Percentiles rank a stretch among this genome's conserved stretches.
Evolutionary conservation across 2,797 vertebrate genomes (phyloP).

Genomic region (Syngnathus acus): DNA sequence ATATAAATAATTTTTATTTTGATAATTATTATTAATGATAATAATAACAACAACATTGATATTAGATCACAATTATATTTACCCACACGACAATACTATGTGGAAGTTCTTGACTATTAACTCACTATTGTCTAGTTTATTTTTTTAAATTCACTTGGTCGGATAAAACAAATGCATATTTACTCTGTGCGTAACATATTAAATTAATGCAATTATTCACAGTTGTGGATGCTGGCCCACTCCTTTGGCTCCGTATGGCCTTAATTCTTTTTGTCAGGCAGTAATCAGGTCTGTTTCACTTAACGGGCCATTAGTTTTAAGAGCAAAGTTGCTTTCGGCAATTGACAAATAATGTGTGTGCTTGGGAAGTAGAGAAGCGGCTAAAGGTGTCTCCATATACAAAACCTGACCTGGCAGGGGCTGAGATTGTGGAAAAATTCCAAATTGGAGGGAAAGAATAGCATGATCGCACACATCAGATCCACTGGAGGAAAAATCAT

Average conservation of each 20-base stretch:
- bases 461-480: conserved; percentile 61
- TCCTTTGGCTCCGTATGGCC: conserved; percentile 43
- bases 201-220: conserved; percentile 50
- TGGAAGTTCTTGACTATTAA: too few species aligned
- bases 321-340: conserved; percentile 80
- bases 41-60: too few species aligned
- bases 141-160: not conserved
- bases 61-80: too few species aligned
- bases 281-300: conserved; percentile 96
- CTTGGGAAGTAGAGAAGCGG: conserved; percentile 3
- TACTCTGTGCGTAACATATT: conserved; percentile 43
- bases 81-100: too few species aligned
- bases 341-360: conserved; percentile 58
- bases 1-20: too few species aligned
- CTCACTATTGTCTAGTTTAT: not conserved
- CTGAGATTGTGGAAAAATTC: conserved; percentile 13
- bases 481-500: conserved; percentile 69
- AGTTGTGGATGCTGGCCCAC: conserved; percentile 47
- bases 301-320: conserved; percentile 88
- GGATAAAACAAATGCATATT: conserved; percentile 32
- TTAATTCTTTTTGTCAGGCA: conserved; percentile 83
- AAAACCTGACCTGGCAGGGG: conserved; percentile 64
- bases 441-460: conserved; percentile 16
- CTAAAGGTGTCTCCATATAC: conserved; percentile 14
- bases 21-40: too few species aligned